Evolutionary conservation across 2,113 vertebrate genomes (phyloP), one percentile per base, ranked within the genome.

Genomic region (Melanostigma gelatinosum): DNA sequence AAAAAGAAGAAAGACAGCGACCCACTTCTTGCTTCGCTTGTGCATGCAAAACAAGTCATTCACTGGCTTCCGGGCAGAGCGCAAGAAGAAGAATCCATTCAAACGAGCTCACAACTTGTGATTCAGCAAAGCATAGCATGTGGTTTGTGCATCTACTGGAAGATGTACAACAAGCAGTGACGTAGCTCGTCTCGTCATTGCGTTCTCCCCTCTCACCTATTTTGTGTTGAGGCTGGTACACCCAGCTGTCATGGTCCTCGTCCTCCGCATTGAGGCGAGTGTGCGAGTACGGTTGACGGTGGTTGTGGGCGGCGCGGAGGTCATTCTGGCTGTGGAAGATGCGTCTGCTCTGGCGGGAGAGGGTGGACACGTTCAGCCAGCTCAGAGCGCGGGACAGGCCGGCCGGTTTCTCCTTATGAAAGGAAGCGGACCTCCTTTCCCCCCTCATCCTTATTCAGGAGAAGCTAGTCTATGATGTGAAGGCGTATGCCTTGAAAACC

Each of bases 341-440:
- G 83, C 95, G 96, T 84, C 96, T 95, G 91, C 96, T 97, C 91
- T 96, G 96, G 86, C 93, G 96, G 75, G 97, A 96, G 64, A 99
- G 94, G 62, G 96, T 95, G 75, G 97, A 96, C 91, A 98, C 95
- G 90, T 94, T 97, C 90, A 99, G 96, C 97, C 97, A 99, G 93
- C 97, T 98, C 75, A 97, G 95, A 77, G 97, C 96, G 20, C 96
- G 96, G 3, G 96, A 95, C 82, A 99, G 75, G 10, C 87, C 94
- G n/a, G 94, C 93, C 0, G 96, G 80, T 73, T 95, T 96, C 85
- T 97, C 94, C 92, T 93, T 94, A 84, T 93, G 94, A 89, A 96
- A 95, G 77, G 96, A 95, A 55, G 94, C 94, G 0, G 96, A 95
- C 73, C 93, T 93, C 77, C 94, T 93, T 80, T 98, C 97, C 77